Evolutionary conservation across 1,140 invertebrate genomes (phyloP).

Genomic region (Bombus picipes): DNA sequence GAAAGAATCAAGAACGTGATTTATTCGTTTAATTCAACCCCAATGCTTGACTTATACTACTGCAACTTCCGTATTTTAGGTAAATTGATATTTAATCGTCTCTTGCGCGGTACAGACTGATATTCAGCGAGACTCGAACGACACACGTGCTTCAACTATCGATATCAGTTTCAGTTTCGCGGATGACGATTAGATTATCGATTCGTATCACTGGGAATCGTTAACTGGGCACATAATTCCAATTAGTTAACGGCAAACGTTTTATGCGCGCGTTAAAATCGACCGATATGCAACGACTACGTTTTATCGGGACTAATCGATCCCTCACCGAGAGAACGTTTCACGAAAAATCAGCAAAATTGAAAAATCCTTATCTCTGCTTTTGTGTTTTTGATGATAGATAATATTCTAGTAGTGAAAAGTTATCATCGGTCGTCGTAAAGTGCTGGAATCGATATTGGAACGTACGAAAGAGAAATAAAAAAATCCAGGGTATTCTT

Average conservation of each 20-base stretch:
- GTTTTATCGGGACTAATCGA: background rate
- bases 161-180: background rate
- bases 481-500: no score
- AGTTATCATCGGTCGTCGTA: no score
- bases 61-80: background rate
- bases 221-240: background rate
- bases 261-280: no score
- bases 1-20: background rate
- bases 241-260: background rate
- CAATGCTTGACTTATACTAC: background rate
- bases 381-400: no score
- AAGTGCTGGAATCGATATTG: no score
- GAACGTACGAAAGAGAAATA: no score
- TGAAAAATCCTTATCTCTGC: background rate
- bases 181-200: background rate
- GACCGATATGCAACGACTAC: accelerated
- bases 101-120: no score
- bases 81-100: background rate
- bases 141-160: background rate
- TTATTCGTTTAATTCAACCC: background rate
- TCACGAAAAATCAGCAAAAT: background rate
- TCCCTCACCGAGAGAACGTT: background rate
- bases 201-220: background rate
- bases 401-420: no score
- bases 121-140: background rate